Conservation (phyloP, 2,113 vertebrate genomes). For the Petrocephalus zakoni region DNA sequence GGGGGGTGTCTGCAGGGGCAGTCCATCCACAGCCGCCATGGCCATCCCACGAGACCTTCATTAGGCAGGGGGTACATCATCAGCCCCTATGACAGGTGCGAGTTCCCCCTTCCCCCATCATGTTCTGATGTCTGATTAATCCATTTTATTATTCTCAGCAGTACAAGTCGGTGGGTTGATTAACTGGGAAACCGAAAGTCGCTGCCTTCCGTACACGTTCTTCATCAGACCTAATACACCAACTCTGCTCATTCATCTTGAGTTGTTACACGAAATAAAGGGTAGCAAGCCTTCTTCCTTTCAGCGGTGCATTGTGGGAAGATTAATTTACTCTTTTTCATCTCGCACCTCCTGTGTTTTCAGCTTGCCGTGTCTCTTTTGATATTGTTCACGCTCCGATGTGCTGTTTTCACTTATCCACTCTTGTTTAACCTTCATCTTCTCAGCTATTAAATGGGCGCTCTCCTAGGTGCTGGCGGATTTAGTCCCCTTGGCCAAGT, state of each 20-base stretch:
- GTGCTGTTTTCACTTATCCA: slow-evolving; percentile 61
- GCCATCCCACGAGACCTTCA: slow-evolving; percentile 60
- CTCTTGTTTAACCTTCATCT: slow-evolving; percentile 65
- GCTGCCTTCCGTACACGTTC: slow-evolving; percentile 72
- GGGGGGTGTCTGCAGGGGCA: slow-evolving; percentile 70
- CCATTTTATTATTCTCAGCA: slow-evolving; percentile 84
- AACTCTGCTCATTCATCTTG: slow-evolving; percentile 78
- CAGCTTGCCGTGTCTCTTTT: slow-evolving; percentile 62
- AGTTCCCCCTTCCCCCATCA: slow-evolving; percentile 49
- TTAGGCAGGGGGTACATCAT: slow-evolving; percentile 84
- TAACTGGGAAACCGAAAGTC: slow-evolving; percentile 86
- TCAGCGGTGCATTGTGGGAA: slow-evolving; percentile 68
- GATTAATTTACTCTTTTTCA: slow-evolving; percentile 77
- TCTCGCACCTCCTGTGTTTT: slow-evolving; percentile 63
- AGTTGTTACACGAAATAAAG: slow-evolving; percentile 81
- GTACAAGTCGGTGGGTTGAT: slow-evolving; percentile 75
- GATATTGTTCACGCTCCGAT: slow-evolving; percentile 57
- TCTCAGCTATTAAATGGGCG: slow-evolving; percentile 60
- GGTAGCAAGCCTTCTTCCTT: slow-evolving; percentile 65
- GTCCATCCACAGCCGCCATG: slow-evolving; percentile 28
- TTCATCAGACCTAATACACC: slow-evolving; percentile 72
- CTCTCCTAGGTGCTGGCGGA: slow-evolving; percentile 48
- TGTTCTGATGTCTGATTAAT: slow-evolving; percentile 78
- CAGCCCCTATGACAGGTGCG: slow-evolving; percentile 55
- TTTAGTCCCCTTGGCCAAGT: slow-evolving; percentile 47